Conservation (phyloP, 2,113 vertebrate species). For the Rallus limicola region DNA sequence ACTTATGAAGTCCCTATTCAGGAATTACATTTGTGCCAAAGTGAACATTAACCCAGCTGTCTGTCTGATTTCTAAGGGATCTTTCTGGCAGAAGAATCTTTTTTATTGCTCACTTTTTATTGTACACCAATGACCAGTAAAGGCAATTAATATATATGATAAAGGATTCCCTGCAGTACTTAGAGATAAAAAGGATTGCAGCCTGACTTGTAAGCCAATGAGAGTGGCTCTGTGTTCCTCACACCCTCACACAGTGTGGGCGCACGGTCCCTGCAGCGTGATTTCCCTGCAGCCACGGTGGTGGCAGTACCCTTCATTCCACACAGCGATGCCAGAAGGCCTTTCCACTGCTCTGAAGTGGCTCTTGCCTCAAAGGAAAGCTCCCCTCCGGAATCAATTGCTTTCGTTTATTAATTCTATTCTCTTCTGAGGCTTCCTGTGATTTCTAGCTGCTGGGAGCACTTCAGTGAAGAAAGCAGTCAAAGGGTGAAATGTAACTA, state of each 20-base stretch:
- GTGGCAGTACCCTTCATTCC: background rate
- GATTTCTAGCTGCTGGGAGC: background rate
- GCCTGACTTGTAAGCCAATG: background rate
- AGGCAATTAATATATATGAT: background rate
- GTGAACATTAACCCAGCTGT: background rate
- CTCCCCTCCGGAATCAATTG: background rate
- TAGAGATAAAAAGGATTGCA: background rate
- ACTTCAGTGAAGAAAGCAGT: background rate
- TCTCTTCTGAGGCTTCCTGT: background rate
- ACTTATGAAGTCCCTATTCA: background rate
- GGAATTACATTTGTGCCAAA: background rate
- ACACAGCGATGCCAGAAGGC: rapidly evolving
- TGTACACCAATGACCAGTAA: background rate
- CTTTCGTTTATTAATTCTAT: background rate
- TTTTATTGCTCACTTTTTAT: background rate
- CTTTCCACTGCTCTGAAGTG: background rate
- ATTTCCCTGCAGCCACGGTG: background rate
- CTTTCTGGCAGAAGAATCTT: background rate
- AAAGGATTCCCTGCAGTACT: background rate
- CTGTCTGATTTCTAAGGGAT: background rate
- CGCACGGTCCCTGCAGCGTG: background rate
- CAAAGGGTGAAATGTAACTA: background rate
- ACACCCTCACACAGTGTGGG: background rate
- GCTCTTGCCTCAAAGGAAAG: background rate
- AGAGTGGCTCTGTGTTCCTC: rapidly evolving